Conservation (phyloP, 2,797 vertebrate species). For the Macroramphosus scolopax region DNA sequence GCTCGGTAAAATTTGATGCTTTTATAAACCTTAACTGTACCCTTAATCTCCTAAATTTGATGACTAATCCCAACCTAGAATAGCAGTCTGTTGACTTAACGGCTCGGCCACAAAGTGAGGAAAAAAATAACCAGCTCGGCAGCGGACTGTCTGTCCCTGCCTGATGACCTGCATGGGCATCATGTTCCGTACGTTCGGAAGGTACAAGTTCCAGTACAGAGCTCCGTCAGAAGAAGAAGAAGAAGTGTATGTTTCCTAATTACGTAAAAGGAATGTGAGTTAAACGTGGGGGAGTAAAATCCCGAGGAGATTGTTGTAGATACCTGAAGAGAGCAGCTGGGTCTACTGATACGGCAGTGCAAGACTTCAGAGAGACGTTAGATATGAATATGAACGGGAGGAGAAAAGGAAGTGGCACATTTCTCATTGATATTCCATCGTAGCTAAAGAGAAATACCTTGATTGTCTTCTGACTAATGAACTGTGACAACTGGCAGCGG, state of each 20-base stretch:
- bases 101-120: background rate
- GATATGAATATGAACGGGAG: too few species aligned
- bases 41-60: constrained; percentile 14
- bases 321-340: constrained; percentile 27
- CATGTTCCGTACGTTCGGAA: constrained; percentile 4
- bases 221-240: background rate
- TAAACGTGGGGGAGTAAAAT: too few species aligned
- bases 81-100: constrained; percentile 21
- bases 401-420: constrained; percentile 49
- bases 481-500: too few species aligned
- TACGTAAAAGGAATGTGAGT: too few species aligned
- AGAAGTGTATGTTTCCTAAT: too few species aligned
- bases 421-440: constrained; percentile 54
- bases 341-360: constrained; percentile 26
- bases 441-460: too few species aligned
- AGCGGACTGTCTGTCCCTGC: background rate
- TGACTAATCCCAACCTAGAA: constrained; percentile 28
- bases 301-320: constrained; percentile 37
- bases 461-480: too few species aligned
- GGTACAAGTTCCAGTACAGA: background rate
- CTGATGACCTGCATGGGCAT: background rate
- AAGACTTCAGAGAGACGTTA: constrained; percentile 24
- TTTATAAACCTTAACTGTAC: constrained; percentile 9
- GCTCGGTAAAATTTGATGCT: background rate
- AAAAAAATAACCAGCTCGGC: too few species aligned